Evolutionary conservation across 2,797 vertebrate genomes (phyloP).

Genomic region (Pipistrellus pipistrellus): DNA sequence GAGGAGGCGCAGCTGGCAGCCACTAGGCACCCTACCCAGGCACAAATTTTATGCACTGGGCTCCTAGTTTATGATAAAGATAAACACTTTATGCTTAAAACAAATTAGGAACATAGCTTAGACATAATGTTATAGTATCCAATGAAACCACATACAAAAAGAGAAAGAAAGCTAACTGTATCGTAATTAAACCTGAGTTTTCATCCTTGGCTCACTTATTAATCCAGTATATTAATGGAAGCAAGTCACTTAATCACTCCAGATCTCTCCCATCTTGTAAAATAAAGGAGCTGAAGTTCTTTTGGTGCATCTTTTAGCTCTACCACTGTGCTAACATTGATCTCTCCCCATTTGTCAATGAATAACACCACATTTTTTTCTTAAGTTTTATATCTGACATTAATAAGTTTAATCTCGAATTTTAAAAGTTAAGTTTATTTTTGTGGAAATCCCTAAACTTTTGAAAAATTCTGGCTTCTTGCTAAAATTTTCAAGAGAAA

Average conservation of each 20-base stretch:
- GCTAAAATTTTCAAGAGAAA: constrained; percentile 33
- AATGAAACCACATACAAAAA: background rate
- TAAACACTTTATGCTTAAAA: background rate
- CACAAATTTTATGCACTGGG: too few species aligned
- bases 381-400: background rate
- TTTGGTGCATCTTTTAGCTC: background rate
- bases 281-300: background rate
- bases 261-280: background rate
- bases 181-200: background rate
- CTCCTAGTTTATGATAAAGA: background rate
- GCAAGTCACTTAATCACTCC: background rate
- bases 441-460: background rate
- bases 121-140: background rate
- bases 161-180: background rate
- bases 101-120: background rate
- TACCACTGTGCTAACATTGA: background rate
- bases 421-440: constrained; percentile 43
- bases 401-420: constrained; percentile 4
- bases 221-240: background rate
- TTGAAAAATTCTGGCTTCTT: background rate
- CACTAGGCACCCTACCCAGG: too few species aligned
- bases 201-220: background rate
- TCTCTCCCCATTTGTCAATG: background rate
- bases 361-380: background rate
- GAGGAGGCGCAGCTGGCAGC: too few species aligned